Evolutionary conservation across 37 sponge, comb jelly and placozoan genomes (phyloP).

Genomic region (Sycon ciliatum): DNA sequence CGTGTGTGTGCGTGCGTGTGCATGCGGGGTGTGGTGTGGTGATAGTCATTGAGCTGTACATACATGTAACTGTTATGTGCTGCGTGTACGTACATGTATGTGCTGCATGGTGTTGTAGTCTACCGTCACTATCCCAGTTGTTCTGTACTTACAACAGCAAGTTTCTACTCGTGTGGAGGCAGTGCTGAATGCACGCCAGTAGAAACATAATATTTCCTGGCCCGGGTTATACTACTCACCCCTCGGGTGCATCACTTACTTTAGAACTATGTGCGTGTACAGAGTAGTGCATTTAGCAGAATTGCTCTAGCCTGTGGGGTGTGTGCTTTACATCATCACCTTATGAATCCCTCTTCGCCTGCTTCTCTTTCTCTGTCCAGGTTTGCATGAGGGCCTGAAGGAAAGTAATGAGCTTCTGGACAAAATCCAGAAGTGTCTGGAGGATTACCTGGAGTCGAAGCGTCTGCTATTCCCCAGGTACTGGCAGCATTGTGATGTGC

Average conservation of each 20-base stretch:
- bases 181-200: no score
- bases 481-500: no score
- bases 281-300: no score
- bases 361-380: conserved; percentile 37
- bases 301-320: no score
- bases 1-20: neutral
- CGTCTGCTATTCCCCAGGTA: conserved; percentile 77
- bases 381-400: conserved; percentile 82
- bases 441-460: conserved; percentile 91
- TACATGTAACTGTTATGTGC: neutral
- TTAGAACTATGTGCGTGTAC: no score
- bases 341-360: neutral
- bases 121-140: no score
- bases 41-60: neutral
- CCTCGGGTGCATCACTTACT: no score
- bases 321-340: neutral
- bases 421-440: conserved; percentile 95
- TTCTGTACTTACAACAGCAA: no score
- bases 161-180: no score
- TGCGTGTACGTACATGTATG: neutral
- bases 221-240: no score
- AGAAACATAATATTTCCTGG: no score
- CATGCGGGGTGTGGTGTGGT: neutral
- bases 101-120: neutral
- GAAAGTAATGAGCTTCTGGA: conserved; percentile 75